Conservation (phyloP, 2,113 vertebrate genomes). For the Furnarius figulus region DNA sequence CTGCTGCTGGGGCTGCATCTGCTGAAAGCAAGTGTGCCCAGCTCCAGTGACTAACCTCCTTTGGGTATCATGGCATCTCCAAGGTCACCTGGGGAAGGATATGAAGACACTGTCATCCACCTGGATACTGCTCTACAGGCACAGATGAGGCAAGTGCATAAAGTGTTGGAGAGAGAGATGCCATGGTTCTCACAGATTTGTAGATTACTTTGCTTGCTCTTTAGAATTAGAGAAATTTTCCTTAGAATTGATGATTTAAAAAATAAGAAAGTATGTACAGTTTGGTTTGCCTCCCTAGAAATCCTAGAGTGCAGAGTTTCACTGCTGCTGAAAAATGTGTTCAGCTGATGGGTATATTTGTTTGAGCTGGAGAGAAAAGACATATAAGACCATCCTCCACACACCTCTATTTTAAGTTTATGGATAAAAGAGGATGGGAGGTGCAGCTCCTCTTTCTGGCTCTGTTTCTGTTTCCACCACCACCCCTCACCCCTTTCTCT, state of each 20-base stretch:
- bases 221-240: not conserved
- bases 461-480: not conserved
- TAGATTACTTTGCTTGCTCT: not conserved
- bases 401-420: not conserved
- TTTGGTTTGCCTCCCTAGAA: not conserved
- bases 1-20: conserved; percentile 49
- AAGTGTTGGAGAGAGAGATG: not conserved
- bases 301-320: not conserved
- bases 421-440: not conserved
- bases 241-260: not conserved
- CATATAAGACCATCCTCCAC: rapidly evolving
- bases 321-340: not conserved
- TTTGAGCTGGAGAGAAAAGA: not conserved
- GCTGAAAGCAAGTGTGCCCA: conserved; percentile 1
- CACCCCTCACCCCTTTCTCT: rapidly evolving
- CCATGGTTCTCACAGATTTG: not conserved
- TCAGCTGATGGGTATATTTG: not conserved
- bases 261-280: not conserved
- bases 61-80: conserved; percentile 12
- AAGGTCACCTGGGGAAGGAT: conserved; percentile 37
- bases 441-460: not conserved
- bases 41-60: conserved; percentile 14
- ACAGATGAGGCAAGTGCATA: not conserved
- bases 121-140: not conserved
- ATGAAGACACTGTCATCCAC: not conserved